Evolutionary conservation across 2,888 invertebrate species (phyloP), one percentile per base, ranked within the genome.

Genomic region (Hirudinaria manillensis): DNA sequence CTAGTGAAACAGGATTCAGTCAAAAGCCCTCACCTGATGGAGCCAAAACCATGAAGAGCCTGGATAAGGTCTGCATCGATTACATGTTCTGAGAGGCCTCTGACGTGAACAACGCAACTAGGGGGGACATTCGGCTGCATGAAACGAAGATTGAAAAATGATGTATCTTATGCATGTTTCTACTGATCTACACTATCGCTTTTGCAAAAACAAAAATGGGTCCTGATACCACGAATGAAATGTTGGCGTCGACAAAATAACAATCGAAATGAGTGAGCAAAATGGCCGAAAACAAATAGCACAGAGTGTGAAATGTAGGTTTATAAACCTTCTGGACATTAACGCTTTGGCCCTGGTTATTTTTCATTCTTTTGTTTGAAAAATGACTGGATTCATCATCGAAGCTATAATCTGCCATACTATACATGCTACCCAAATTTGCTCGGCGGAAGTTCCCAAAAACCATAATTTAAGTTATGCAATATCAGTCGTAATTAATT

Each of bases 101-200:
- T 80, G 4, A 87, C 84, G 79, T 87, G 87, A 19, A 87, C 83
- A n/a, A 87, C 87, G 36, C 83, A 82, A 3, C 87, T 87, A 13
- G 86, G 86, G 66, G 84, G 86, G 61, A 84, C 55, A 56, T 73
- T 72, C 10, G 45, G 45, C 72, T 72, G 55, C 29, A 55, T 32
- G n/a, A 55, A 53, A 7, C 13, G 55, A 29, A 51, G 16, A 24
- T 19, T 21, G n/a, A 51, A 27, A 13, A 21, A 27, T 19, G 10
- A 2, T 27, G 55, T 16, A 19, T 53, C 13, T 53, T 21, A 19
- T n/a, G 13, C n/a, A 4, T 45, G 34, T 1, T 13, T 38, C 19
- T 19, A 45, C 19, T 2, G 7, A 32, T 27, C 13, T 2, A 4
- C 45, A 45, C 16, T 45, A 7, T 7, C 10, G 16, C 3, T 45